Evolutionary conservation across 2,113 vertebrate genomes (phyloP), one percentile per base, ranked within the genome.

Genomic region (Heterochromis multidens): DNA sequence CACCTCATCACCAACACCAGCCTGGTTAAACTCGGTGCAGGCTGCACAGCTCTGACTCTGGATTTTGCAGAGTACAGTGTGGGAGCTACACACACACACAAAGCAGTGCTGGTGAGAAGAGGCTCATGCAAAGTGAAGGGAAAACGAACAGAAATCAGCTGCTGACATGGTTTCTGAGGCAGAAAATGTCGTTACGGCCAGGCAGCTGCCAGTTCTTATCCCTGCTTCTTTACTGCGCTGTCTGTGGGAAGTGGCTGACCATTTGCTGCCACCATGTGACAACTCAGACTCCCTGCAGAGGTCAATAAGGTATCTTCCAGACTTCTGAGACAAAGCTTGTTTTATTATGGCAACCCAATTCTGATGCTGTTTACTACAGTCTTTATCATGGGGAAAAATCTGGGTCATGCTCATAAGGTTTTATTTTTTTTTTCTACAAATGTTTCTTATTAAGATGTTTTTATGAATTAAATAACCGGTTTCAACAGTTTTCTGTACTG

Each of bases 231-330:
- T 27, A 10, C 21, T 37, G 19, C 4, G 33, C 27, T 2, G 49
- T 78, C 19, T 67, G 58, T 59, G 56, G 61, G 77, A 86, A 86
- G 14, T 43, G 59, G 46, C 40, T 54, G 81, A 58, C 57, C 52
- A 65, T 89, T 56, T 91, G 89, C 90, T 93, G 93, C 91, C 92
- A 85, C 88, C 91, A 70, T 86, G 93, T 93, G 93, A 91, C 78
- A 37, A 61, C 58, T n/a, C 21, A 27, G 58, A 70, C 43, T 57
- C 79, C 27, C 31, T 88, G 76, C 87, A 88, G 13, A 77, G n/a
- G 46, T 62, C 54, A 83, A 4, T 31, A n/a, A 77, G 27, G 40
- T 13, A 21, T 62, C 74, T 52, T 6, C 27, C 17, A 5, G 49
- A 16, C 31, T 43, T 13, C 46, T 23, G 2, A 52, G 27, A 62